Evolutionary conservation across 2,888 invertebrate species (phyloP).

Genomic region (Arctia plantaginis): DNA sequence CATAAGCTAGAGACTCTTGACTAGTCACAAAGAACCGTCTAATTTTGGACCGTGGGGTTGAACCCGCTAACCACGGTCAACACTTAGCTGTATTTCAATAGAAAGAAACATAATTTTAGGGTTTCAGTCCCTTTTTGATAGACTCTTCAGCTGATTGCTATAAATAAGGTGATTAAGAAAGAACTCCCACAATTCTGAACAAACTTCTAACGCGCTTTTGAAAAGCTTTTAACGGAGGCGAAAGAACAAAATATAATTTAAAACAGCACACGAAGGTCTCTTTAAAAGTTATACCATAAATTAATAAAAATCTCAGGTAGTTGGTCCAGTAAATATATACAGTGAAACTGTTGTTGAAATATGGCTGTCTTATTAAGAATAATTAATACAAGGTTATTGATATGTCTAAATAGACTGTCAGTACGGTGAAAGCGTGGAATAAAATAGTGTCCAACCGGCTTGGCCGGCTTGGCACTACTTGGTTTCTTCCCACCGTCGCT

Average conservation of each 20-base stretch:
- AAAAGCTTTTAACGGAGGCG: constrained; percentile 45
- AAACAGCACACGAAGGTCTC: constrained; percentile 31
- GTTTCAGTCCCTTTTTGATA: not conserved
- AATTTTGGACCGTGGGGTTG: no score
- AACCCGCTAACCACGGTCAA: no score
- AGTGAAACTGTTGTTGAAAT: not conserved
- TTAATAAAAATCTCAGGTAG: constrained; percentile 40
- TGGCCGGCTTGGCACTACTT: no score
- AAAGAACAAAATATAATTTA: constrained; percentile 33
- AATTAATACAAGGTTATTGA: no score
- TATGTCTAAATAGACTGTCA: not conserved
- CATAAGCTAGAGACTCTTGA: no score
- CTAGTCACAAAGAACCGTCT: no score
- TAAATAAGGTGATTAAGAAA: constrained; percentile 38
- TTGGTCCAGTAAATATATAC: constrained; percentile 14
- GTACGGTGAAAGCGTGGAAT: no score
- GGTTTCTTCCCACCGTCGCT: no score
- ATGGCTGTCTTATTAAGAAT: not conserved
- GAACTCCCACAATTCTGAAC: constrained; percentile 49
- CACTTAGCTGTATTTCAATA: no score
- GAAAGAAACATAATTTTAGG: not conserved
- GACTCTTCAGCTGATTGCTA: not conserved
- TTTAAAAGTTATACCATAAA: constrained; percentile 42
- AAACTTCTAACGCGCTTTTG: constrained; percentile 48
- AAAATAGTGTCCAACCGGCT: no score